Percentiles rank a stretch among this genome's conserved stretches.
Evolutionary conservation across 2,797 vertebrate genomes (phyloP).

Genomic region (Calcarius lapponicus): DNA sequence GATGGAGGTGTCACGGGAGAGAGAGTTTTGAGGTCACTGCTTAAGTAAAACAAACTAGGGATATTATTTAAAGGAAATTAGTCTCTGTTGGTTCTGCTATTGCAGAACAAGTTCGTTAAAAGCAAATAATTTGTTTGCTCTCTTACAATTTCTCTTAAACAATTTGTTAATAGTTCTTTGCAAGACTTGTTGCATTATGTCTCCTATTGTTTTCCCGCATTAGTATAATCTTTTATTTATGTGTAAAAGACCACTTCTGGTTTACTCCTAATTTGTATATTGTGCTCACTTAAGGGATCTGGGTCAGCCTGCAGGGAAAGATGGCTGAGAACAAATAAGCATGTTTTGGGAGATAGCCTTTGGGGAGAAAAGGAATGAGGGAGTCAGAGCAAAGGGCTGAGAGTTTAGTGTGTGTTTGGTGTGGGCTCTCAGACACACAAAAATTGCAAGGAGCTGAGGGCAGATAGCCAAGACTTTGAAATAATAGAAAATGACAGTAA

Average conservation of each 20-base stretch:
- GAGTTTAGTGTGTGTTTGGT: background rate
- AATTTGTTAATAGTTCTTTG: background rate
- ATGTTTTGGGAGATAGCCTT: background rate
- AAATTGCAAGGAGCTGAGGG: background rate
- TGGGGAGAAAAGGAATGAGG: background rate
- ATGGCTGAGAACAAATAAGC: background rate
- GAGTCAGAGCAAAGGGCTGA: background rate
- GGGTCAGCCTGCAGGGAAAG: background rate
- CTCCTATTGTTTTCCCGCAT: rapidly evolving
- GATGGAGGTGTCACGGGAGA: background rate
- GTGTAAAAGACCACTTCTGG: background rate
- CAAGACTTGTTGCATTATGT: background rate
- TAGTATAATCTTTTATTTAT: background rate
- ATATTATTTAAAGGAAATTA: background rate
- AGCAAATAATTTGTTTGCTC: background rate
- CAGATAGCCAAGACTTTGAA: background rate
- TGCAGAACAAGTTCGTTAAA: background rate
- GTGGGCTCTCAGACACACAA: background rate
- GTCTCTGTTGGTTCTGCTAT: background rate
- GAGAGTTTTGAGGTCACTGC: background rate
- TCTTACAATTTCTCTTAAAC: background rate
- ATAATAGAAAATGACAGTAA: background rate
- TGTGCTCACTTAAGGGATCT: background rate
- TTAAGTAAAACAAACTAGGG: background rate
- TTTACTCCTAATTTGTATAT: background rate